A percentile compares a stretch with the other conserved stretches of the same genome.
Evolutionary conservation across 2,888 invertebrate genomes (phyloP).

Genomic region (Rutpela maculata): DNA sequence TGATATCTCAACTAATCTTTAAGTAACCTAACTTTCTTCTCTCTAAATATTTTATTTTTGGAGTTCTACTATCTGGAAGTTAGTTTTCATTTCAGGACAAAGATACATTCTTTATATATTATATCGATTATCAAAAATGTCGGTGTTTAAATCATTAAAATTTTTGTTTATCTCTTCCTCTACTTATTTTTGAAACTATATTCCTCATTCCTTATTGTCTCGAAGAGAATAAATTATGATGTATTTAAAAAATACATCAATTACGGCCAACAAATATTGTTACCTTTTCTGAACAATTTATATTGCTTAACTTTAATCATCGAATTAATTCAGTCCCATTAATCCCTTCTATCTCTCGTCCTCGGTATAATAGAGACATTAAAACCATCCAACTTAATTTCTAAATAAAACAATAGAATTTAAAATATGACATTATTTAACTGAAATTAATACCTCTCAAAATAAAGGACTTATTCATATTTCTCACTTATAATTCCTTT

Average conservation of each 20-base stretch:
- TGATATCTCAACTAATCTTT: too few species aligned
- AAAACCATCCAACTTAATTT: constrained; percentile 46
- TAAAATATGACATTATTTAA: constrained; percentile 54
- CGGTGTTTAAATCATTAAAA: too few species aligned
- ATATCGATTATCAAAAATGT: too few species aligned
- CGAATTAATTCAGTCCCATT: constrained; percentile 24
- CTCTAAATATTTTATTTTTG: too few species aligned
- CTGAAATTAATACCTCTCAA: constrained; percentile 50
- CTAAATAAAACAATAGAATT: constrained; percentile 58
- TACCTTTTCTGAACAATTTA: constrained; percentile 28
- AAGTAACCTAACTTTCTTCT: too few species aligned
- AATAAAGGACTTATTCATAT: constrained; percentile 50
- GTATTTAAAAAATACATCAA: background rate
- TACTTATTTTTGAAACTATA: too few species aligned
- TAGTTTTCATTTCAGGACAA: too few species aligned
- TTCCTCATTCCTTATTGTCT: too few species aligned
- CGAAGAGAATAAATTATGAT: too few species aligned
- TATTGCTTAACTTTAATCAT: constrained; percentile 33
- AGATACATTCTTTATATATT: too few species aligned
- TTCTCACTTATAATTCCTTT: constrained; percentile 49
- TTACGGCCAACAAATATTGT: background rate
- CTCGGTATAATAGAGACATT: constrained; percentile 24
- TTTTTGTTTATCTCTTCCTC: too few species aligned
- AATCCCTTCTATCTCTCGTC: constrained; percentile 23
- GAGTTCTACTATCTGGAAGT: too few species aligned